These are phyloP conservation scores for Artemia franciscana DNA, from an alignment of 1,140 invertebrate genomes.

Conservation along the genomic window DNA sequence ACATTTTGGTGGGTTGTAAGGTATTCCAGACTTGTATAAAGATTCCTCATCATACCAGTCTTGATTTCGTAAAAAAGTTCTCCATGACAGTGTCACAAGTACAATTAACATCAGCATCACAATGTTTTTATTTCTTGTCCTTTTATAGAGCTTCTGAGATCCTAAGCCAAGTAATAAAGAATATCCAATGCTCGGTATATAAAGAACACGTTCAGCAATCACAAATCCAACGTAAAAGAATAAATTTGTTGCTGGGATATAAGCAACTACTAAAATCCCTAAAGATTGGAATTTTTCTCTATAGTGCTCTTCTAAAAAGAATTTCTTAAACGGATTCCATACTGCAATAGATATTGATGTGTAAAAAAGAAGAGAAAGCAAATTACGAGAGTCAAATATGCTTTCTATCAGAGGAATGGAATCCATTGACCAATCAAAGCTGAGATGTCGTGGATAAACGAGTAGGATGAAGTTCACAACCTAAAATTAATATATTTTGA, in stretches of 20 bases:
- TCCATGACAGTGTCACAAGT: conserved; percentile 36
- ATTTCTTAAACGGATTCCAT: neutral
- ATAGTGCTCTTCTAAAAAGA: neutral
- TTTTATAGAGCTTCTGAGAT: neutral
- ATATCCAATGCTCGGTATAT: conserved; percentile 84
- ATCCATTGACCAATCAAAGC: conserved; percentile 92
- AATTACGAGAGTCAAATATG: conserved; percentile 45
- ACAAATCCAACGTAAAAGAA: conserved; percentile 94
- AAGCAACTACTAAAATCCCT: conserved; percentile 60
- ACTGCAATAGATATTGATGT: conserved; percentile 1
- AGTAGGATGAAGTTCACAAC: conserved; percentile 57
- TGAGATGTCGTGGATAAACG: conserved; percentile 50
- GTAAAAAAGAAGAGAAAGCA: conserved; percentile 45
- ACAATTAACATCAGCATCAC: conserved; percentile 28
- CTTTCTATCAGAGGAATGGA: conserved; percentile 52
- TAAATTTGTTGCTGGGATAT: conserved; percentile 75
- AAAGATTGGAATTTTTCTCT: conserved; percentile 21
- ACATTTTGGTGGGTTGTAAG: conserved; percentile 92
- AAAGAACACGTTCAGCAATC: conserved; percentile 80
- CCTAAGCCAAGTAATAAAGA: conserved; percentile 63
- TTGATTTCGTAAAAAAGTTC: conserved; percentile 54
- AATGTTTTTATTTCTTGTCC: conserved; percentile 15
- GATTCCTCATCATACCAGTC: conserved; percentile 85
- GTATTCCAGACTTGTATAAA: conserved; percentile 66
- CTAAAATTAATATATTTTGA: conserved; percentile 1